A percentile compares a stretch with the other conserved stretches of the same genome.
Evolutionary conservation across 2,797 vertebrate genomes (phyloP).

Genomic region (Tapera naevia): DNA sequence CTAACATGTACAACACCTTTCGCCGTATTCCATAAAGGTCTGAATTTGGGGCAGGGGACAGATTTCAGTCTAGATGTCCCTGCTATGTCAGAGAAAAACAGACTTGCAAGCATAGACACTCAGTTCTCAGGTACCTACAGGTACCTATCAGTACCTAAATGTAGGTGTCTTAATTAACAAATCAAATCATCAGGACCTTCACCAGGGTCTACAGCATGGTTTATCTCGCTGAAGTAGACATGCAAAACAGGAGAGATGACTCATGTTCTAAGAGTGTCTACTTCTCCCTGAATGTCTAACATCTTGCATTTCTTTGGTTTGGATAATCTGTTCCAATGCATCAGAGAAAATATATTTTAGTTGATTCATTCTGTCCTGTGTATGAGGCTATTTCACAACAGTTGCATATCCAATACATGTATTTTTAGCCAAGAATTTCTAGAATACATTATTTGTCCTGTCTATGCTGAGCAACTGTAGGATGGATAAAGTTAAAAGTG

Average conservation of each 20-base stretch:
- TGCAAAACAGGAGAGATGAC: slow-evolving; percentile 13
- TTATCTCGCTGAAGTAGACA: slow-evolving; percentile 27
- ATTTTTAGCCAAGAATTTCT: not conserved
- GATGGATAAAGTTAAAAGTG: not conserved
- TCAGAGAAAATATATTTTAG: not conserved
- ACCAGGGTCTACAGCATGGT: not conserved
- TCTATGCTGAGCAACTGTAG: not conserved
- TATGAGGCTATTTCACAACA: not conserved
- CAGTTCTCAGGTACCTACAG: not conserved
- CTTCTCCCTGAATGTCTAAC: not conserved
- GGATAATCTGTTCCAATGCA: not conserved
- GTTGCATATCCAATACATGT: not conserved
- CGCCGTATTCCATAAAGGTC: not conserved
- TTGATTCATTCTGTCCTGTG: slow-evolving; percentile 1
- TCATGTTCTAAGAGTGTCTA: slow-evolving; percentile 23
- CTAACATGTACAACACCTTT: not conserved
- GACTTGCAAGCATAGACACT: not conserved
- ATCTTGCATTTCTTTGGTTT: not conserved
- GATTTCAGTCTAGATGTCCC: not conserved
- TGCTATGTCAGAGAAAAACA: not conserved
- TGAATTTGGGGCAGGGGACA: not conserved
- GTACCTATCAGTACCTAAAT: not conserved
- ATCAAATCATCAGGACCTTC: not conserved
- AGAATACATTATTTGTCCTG: not conserved
- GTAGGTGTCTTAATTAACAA: not conserved